Conservation (phyloP, 2,888 invertebrate species). For the Eilema caniola region DNA sequence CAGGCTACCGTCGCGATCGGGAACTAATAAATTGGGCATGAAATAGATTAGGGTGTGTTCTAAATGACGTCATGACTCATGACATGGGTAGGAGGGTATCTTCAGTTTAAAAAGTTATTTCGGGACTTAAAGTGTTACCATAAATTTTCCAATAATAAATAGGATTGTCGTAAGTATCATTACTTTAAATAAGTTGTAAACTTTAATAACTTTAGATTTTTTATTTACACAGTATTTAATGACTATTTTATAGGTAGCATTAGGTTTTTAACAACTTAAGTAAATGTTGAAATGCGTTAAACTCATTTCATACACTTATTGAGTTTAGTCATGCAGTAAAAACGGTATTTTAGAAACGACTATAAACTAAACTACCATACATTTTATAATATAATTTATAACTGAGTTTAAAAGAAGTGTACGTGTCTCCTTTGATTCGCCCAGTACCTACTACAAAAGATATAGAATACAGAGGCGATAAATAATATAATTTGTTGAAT, state of each 20-base stretch:
- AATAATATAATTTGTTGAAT: not conserved
- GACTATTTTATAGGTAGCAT: not conserved
- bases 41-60: slow-evolving; percentile 54
- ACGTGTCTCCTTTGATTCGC: too few species aligned
- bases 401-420: too few species aligned
- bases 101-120: slow-evolving; percentile 10
- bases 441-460: too few species aligned
- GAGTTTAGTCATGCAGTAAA: not conserved
- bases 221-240: not conserved
- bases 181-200: not conserved
- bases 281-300: not conserved
- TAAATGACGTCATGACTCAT: slow-evolving; percentile 26
- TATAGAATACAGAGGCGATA: not conserved
- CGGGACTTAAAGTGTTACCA: slow-evolving; percentile 5
- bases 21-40: slow-evolving; percentile 57
- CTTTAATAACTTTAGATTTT: slow-evolving; percentile 8
- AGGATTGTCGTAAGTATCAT: not conserved
- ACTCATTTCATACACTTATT: not conserved
- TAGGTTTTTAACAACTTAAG: not conserved
- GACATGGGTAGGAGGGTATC: slow-evolving; percentile 5
- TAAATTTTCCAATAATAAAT: slow-evolving; percentile 5
- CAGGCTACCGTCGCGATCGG: slow-evolving; percentile 51
- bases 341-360: not conserved
- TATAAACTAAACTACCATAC: too few species aligned
- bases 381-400: too few species aligned